Base-by-base conservation (phyloP, 1,140 invertebrate genomes). In the Psilanteris sp. region DNA sequence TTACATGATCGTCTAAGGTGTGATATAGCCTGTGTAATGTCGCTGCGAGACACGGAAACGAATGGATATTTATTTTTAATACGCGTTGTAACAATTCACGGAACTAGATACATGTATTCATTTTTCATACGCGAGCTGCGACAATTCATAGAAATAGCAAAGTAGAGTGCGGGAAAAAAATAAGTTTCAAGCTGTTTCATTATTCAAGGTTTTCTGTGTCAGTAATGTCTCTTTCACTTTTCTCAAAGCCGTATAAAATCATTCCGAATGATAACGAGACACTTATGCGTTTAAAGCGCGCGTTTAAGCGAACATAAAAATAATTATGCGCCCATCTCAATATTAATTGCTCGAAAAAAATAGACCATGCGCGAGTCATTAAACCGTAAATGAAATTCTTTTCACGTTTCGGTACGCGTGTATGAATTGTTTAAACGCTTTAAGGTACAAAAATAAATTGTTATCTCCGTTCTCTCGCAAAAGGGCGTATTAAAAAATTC, bases 121-220 rank as follows among this genome's bases (percentile, higher is more conserved):
- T 50, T 39, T 64, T 64, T 64, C 20, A 48, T 50, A 37, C 26
- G 34, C 8, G 13, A n/a, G n/a, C 15, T 64, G 32, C 14, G 32
- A 64, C 34, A 64, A 64, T 64, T 64, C 59, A 64, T 24, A 50
- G 59, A 64, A 64, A 50, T 50, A 39, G 44, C 11, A 32, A 64
- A 64, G 32, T 64, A 64, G 59, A 24, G 20, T 44, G n/a, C n/a
- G n/a, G n/a, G n/a, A n/a, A 50, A 24, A 22, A 11, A 22, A 32
- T 5, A 16, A 48, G 29, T 20, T 61, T 20, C 13, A n/a, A 46
- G 32, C 41, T 48, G 37, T 36, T 61, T 37, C 55, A 61, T 61
- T 61, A 61, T 61, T 61, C 55, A 61, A 18, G 26, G 11, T 43
- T 31, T 32, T 31, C 15, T 43, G 26, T 43, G 52, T 46, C 31